A percentile compares a stretch with the other conserved stretches of the same genome.
These are phyloP conservation scores for Cyprinodon diabolis DNA, from an alignment of 2,797 vertebrate genomes.

Conservation along the genomic window DNA sequence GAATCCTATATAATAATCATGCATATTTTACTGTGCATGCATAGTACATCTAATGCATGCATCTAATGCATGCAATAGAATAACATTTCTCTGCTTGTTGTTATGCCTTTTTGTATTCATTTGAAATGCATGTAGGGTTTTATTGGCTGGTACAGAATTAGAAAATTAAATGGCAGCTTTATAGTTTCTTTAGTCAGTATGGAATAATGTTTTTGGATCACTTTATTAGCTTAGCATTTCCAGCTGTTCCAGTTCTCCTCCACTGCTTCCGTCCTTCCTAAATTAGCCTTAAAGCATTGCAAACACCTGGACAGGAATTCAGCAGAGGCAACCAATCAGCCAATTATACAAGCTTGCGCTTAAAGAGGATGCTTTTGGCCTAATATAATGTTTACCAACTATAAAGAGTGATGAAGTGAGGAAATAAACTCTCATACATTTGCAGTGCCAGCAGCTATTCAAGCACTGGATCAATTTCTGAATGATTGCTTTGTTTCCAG, in stretches of 20 bases:
- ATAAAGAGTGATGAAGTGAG: slow-evolving; percentile 52
- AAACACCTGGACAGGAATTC: slow-evolving; percentile 39
- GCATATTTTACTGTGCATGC: slow-evolving; percentile 22
- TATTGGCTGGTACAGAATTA: slow-evolving; percentile 31
- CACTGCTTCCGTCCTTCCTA: neutral
- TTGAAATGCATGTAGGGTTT: slow-evolving; percentile 23
- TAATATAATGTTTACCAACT: slow-evolving; percentile 47
- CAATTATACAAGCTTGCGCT: slow-evolving; percentile 47
- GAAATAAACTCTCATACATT: slow-evolving; percentile 58
- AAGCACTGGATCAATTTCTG: slow-evolving; percentile 68
- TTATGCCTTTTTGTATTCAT: slow-evolving; percentile 40
- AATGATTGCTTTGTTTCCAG: slow-evolving; percentile 63
- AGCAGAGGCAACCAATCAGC: slow-evolving; percentile 52
- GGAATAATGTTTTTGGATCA: slow-evolving; percentile 23
- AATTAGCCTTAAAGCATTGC: slow-evolving; percentile 49
- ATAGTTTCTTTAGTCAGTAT: slow-evolving; percentile 39
- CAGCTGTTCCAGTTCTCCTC: slow-evolving; percentile 41
- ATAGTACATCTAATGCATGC: too few species aligned
- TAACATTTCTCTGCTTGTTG: slow-evolving; percentile 49
- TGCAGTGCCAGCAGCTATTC: slow-evolving; percentile 67
- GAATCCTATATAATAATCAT: slow-evolving; percentile 49
- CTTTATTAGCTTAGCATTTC: slow-evolving; percentile 34
- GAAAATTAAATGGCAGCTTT: slow-evolving; percentile 22
- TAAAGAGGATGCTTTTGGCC: slow-evolving; percentile 45
- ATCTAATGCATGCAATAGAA: too few species aligned